Conservation (phyloP, 1,140 invertebrate genomes). For the Achroia grisella region DNA sequence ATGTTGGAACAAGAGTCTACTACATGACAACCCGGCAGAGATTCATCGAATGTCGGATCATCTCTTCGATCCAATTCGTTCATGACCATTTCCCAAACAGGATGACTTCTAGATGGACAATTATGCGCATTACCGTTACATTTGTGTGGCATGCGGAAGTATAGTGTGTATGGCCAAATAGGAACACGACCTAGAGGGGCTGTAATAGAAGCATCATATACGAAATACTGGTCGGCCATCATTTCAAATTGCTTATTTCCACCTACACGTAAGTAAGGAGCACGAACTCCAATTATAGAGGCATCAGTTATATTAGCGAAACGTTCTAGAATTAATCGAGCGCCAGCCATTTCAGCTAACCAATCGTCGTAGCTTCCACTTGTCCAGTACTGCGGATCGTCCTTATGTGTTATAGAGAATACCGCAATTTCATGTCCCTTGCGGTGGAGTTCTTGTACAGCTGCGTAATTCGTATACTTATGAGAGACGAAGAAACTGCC, state of each 20-base stretch:
- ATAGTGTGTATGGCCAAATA: constrained; percentile 96
- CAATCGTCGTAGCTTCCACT: constrained; percentile 92
- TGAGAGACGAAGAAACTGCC: constrained; percentile 97
- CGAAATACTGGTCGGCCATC: constrained; percentile 96
- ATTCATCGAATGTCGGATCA: constrained; percentile 93
- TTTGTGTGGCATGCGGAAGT: constrained; percentile 96
- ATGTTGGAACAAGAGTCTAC: constrained; percentile 96
- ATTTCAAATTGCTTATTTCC: constrained; percentile 97
- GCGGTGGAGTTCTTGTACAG: constrained; percentile 92
- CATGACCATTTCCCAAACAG: constrained; percentile 97
- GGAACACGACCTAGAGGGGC: constrained; percentile 90
- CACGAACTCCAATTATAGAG: constrained; percentile 90
- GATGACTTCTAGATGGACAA: constrained; percentile 91
- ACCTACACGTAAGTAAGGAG: constrained; percentile 92
- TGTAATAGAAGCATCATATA: constrained; percentile 95
- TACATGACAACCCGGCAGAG: constrained; percentile 93
- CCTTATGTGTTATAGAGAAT: constrained; percentile 95
- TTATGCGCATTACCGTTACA: constrained; percentile 95
- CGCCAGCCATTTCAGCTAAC: constrained; percentile 97
- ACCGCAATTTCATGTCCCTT: constrained; percentile 95
- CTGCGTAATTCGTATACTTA: constrained; percentile 97
- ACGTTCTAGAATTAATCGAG: constrained; percentile 87
- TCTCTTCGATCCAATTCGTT: constrained; percentile 94
- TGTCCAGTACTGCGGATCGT: constrained; percentile 92
- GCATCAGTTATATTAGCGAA: constrained; percentile 95